phyloP scores from a whole-genome alignment of 2,797 vertebrate species.

The Silurus lanzhouensis region DNA sequence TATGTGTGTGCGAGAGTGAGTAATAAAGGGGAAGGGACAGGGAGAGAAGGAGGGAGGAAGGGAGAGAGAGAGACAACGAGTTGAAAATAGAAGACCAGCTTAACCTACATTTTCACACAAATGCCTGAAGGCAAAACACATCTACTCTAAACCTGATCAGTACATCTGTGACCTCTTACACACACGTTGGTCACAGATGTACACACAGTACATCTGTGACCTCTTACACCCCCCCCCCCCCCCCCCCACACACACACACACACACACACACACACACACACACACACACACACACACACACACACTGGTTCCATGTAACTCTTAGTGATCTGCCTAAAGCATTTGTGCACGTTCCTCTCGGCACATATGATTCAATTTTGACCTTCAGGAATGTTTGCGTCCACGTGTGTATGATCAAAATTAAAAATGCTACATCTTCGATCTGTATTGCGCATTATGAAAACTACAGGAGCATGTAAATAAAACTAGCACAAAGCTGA shows the following conservation, averaged over 20 bases:
- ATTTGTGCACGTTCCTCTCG: background rate
- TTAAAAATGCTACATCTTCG: background rate
- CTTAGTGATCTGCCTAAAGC: background rate
- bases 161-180: slow-evolving; percentile 55
- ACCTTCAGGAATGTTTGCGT: background rate
- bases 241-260: too few species aligned
- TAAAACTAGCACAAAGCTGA: background rate
- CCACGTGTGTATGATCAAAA: background rate
- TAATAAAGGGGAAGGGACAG: background rate
- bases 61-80: background rate
- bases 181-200: background rate
- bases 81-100: slow-evolving; percentile 61
- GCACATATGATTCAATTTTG: background rate
- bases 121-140: slow-evolving; percentile 52
- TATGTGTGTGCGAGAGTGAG: background rate
- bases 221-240: too few species aligned
- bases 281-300: background rate
- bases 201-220: too few species aligned
- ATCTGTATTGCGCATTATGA: background rate
- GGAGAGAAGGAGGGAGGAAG: background rate
- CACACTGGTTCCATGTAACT: background rate
- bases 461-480: background rate
- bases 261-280: too few species aligned
- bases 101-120: slow-evolving; percentile 68
- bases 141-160: slow-evolving; percentile 56